phyloP scores from a whole-genome alignment of 1,140 invertebrate genomes.

The Hypothenemus hampei region DNA sequence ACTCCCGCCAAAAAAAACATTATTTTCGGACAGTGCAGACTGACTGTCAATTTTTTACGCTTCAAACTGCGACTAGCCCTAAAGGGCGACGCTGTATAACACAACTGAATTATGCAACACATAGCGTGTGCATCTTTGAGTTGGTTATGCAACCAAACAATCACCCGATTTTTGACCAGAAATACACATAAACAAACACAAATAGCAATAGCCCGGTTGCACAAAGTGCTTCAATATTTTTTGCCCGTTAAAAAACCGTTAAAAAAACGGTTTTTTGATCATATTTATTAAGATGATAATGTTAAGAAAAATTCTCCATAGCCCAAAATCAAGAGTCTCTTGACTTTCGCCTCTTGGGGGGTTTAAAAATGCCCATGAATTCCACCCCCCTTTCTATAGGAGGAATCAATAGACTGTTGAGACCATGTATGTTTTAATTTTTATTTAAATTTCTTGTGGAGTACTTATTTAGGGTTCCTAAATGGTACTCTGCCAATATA shows the following conservation, averaged over 20 bases:
- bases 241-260: conserved; percentile 40
- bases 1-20: conserved; percentile 26
- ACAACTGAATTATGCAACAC: no score
- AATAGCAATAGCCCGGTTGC: conserved; percentile 46
- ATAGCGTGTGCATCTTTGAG: no score
- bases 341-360: conserved; percentile 1
- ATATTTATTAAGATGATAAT: conserved; percentile 34
- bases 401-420: conserved; percentile 20
- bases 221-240: conserved; percentile 46
- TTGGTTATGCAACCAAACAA: no score
- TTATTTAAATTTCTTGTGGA: conserved; percentile 21
- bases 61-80: no score
- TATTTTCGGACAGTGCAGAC: conserved; percentile 17
- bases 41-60: no score
- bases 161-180: no score
- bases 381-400: neutral
- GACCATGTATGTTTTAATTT: conserved; percentile 25
- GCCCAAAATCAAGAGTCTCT: conserved; percentile 39
- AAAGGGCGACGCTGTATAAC: no score
- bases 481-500: neutral
- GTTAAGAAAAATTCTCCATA: conserved; percentile 42
- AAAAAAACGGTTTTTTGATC: no score
- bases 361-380: conserved; percentile 12
- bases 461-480: neutral
- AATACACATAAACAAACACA: conserved; percentile 31